Base-by-base conservation (phyloP, 2,113 vertebrate genomes). In the Lathamus discolor region DNA sequence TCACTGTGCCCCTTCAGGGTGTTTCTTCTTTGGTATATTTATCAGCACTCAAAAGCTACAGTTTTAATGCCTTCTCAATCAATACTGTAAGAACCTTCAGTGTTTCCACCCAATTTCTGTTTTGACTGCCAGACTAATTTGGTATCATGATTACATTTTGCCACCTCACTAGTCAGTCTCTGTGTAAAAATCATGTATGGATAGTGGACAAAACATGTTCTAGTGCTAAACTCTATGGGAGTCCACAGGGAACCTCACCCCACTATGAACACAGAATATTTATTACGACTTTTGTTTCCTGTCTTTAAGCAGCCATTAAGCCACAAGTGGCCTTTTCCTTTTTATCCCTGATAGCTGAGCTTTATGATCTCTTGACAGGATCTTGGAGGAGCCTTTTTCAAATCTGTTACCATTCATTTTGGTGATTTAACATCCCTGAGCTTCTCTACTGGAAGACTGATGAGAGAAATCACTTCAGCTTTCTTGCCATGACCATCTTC, bases 251-350 rank as follows among this genome's bases (percentile, higher is more conserved):
- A 83, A 57, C 18, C 19, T 57, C 52, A 62, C 20, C 31, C 35
- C 37, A 83, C 31, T 86, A 55, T 84, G 83, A 78, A 66, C 64
- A 55, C 5, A 68, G 64, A 74, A 70, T 83, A 89, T 92, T 94
- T 96, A 49, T 82, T 83, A n/a, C 23, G 81, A 20, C 31, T 81
- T 93, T 59, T 49, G 17, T 74, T 93, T 94, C 77, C 77, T 76
- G 33, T 76, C 83, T 90, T 90, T 74, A 88, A 83, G 16, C 9
- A 90, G n/a, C 59, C 44, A 68, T 82, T 95, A 84, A 92, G 51
- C 43, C 20, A 84, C 39, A 86, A 95, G 48, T 81, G 52, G 27
- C 29, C 52, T 83, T 92, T 94, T 94, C 76, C 86, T 78, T 92
- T 92, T 92, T 55, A 83, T 55, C 73, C 51, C 23, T 67, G 46